Percentiles rank a stretch among this genome's conserved stretches.
phyloP scores from a whole-genome alignment of 2,797 vertebrate genomes.

The Uromys caudimaculatus region DNA sequence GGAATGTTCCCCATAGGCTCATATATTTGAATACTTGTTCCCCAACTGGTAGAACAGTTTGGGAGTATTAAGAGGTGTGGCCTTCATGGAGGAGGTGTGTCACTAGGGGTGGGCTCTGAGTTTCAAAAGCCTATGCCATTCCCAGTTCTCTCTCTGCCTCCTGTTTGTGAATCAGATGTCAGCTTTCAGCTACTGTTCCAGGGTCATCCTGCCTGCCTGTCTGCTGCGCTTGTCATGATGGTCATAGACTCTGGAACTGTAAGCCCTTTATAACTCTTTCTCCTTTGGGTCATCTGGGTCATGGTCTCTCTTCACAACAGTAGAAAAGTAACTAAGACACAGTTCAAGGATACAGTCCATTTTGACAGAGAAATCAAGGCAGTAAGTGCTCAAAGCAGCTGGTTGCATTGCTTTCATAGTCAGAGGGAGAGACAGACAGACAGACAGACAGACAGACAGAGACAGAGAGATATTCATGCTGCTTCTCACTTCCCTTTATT shows the following conservation, averaged over 20 bases:
- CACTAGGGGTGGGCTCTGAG: neutral
- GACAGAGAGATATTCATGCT: neutral
- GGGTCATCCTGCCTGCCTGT: too few relatives aligned
- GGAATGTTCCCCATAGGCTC: neutral
- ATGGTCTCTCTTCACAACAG: neutral
- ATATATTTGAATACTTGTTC: neutral
- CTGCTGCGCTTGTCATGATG: neutral
- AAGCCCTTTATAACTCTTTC: neutral
- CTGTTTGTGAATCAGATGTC: neutral
- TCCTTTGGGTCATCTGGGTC: neutral
- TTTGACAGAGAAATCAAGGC: neutral
- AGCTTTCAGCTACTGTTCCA: neutral
- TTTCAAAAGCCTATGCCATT: neutral
- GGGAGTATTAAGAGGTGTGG: neutral
- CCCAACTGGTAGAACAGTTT: neutral
- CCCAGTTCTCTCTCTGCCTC: neutral
- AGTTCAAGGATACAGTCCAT: neutral
- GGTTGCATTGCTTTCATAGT: too few relatives aligned
- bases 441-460: neutral
- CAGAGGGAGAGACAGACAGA: neutral
- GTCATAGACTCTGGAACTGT: neutral
- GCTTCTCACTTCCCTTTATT: neutral
- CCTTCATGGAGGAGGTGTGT: neutral
- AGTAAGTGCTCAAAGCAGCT: neutral
- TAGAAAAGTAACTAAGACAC: neutral